A percentile compares a stretch with the other conserved stretches of the same genome.
phyloP scores from a whole-genome alignment of 2,888 invertebrate genomes.

The Drosophila quasianomalipes region DNA sequence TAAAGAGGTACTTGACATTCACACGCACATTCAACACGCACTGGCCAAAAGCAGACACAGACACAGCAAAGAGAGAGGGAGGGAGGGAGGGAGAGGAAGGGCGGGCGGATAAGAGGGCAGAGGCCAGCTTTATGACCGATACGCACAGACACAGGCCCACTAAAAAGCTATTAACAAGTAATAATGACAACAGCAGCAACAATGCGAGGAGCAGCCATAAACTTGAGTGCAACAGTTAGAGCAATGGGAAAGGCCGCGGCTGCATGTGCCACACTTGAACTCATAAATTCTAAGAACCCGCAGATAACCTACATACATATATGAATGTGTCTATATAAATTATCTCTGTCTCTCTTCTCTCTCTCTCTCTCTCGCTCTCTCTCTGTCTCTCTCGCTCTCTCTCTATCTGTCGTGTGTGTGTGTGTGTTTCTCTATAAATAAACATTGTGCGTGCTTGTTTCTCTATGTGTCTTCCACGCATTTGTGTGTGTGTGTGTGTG shows the following conservation, averaged over 20 bases:
- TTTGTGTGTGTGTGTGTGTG: slow-evolving; percentile 4
- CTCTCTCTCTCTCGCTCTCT: background rate
- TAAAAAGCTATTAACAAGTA: slow-evolving; percentile 77
- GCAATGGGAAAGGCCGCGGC: slow-evolving; percentile 64
- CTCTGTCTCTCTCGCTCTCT: background rate
- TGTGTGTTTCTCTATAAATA: slow-evolving; percentile 52
- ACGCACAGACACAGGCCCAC: slow-evolving; percentile 50
- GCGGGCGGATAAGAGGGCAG: slow-evolving; percentile 15
- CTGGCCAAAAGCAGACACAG: slow-evolving; percentile 15
- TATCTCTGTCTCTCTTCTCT: slow-evolving; percentile 3
- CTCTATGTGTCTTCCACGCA: slow-evolving; percentile 12
- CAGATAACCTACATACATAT: slow-evolving; percentile 72
- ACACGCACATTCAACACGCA: slow-evolving; percentile 42
- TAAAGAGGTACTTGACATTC: slow-evolving; percentile 77
- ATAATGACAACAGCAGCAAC: slow-evolving; percentile 62
- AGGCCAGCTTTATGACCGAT: slow-evolving; percentile 72
- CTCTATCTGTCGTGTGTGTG: background rate
- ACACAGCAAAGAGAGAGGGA: background rate
- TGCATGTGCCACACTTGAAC: slow-evolving; percentile 78
- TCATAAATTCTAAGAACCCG: slow-evolving; percentile 78
- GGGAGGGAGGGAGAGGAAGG: background rate
- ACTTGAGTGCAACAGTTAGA: slow-evolving; percentile 39
- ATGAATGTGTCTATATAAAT: slow-evolving; percentile 14
- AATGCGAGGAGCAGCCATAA: slow-evolving; percentile 21
- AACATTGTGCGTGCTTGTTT: slow-evolving; percentile 53